These are phyloP conservation scores for Micropoecilia bifurca DNA, from an alignment of 2,797 vertebrate genomes.

Conservation along the genomic window DNA sequence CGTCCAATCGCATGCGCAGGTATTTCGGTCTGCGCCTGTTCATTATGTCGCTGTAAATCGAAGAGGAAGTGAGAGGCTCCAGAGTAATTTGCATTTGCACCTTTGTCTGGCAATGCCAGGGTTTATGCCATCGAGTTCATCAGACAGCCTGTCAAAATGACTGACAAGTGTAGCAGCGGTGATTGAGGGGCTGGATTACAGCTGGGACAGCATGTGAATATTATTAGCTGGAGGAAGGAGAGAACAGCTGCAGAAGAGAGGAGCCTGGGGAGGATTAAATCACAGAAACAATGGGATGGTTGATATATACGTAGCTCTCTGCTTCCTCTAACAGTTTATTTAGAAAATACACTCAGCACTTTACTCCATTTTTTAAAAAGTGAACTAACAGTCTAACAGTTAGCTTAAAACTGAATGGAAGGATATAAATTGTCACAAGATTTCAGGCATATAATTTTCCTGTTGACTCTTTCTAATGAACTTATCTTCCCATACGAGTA, in stretches of 20 bases:
- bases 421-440: neutral
- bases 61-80: conserved; percentile 9
- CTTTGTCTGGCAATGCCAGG: conserved; percentile 18
- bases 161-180: conserved; percentile 49
- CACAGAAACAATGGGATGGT: neutral
- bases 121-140: conserved; percentile 56
- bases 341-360: neutral
- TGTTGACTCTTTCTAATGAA: neutral
- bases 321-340: neutral
- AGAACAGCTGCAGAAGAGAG: conserved; percentile 20
- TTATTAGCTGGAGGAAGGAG: conserved; percentile 36
- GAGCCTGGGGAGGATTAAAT: conserved; percentile 5
- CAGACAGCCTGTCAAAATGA: conserved; percentile 60
- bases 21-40: conserved; percentile 6
- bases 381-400: neutral
- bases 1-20: neutral
- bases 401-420: neutral
- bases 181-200: conserved; percentile 53
- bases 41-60: neutral
- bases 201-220: conserved; percentile 40
- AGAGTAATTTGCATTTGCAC: conserved; percentile 13
- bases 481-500: neutral
- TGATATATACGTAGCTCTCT: neutral
- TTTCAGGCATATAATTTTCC: neutral
- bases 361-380: neutral